Conservation (phyloP, 2,888 invertebrate species). For the Cremastinae sp. region DNA sequence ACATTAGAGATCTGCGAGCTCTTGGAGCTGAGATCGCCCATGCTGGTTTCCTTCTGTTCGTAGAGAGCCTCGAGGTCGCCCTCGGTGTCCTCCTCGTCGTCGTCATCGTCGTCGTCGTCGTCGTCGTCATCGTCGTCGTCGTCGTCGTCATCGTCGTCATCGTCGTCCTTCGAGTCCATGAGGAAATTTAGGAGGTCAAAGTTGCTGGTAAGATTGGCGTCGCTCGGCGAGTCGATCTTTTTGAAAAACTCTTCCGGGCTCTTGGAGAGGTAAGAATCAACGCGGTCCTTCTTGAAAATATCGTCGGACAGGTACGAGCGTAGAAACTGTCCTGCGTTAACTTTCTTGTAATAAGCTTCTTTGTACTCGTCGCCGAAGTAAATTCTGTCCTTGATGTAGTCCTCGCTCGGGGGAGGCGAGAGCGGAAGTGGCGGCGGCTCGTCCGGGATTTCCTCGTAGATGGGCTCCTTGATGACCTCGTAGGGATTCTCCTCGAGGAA, state of each 20-base stretch:
- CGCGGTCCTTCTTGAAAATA: slow-evolving; percentile 74
- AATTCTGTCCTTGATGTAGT: slow-evolving; percentile 86
- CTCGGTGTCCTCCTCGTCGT: slow-evolving; percentile 84
- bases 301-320: slow-evolving; percentile 71
- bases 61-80: slow-evolving; percentile 81
- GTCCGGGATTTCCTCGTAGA: slow-evolving; percentile 81
- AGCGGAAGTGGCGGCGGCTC: slow-evolving; percentile 87
- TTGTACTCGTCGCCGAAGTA: slow-evolving; percentile 81
- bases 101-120: slow-evolving; percentile 73
- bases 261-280: slow-evolving; percentile 68
- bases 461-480: slow-evolving; percentile 80
- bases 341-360: slow-evolving; percentile 71
- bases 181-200: slow-evolving; percentile 94
- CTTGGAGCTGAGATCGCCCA: slow-evolving; percentile 84
- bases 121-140: slow-evolving; percentile 73
- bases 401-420: slow-evolving; percentile 87
- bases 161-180: slow-evolving; percentile 86
- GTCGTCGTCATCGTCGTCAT: slow-evolving; percentile 82
- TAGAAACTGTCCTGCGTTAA: slow-evolving; percentile 71
- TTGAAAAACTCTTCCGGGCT: slow-evolving; percentile 74
- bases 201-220: slow-evolving; percentile 83
- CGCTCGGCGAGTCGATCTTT: slow-evolving; percentile 85
- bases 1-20: slow-evolving; percentile 89
- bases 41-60: slow-evolving; percentile 80
- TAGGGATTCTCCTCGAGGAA: slow-evolving; percentile 79